A percentile compares a stretch with the other conserved stretches of the same genome.
Conservation (phyloP, 2,113 vertebrate genomes). For the Tupaia chinensis region DNA sequence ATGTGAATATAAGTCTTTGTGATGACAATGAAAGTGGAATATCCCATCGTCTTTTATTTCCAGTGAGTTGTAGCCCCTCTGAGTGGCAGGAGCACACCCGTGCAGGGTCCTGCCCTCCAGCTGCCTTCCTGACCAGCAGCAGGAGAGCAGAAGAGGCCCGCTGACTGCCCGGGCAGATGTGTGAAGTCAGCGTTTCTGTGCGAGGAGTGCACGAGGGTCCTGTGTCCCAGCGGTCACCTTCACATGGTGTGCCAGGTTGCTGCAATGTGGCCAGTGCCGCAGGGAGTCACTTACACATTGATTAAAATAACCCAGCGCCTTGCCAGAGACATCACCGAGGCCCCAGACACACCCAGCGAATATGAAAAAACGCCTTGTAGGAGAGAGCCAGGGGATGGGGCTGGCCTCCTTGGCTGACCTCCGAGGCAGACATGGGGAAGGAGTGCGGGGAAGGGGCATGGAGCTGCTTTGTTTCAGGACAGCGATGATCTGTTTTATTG, state of each 20-base stretch:
- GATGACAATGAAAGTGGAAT: neutral
- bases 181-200: neutral
- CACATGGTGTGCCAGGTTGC: rapidly evolving
- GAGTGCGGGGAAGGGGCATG: neutral
- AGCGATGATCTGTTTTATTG: neutral
- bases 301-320: neutral
- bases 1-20: neutral
- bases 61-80: neutral
- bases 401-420: neutral
- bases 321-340: rapidly evolving
- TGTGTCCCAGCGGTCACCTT: neutral
- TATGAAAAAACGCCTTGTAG: too few relatives aligned
- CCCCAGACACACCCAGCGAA: neutral
- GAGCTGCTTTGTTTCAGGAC: neutral
- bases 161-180: rapidly evolving
- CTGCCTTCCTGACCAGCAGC: neutral
- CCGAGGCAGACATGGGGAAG: rapidly evolving
- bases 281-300: neutral
- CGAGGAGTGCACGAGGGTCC: rapidly evolving
- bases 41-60: neutral
- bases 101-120: neutral
- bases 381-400: neutral
- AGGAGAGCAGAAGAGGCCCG: rapidly evolving
- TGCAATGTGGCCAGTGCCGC: rapidly evolving
- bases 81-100: neutral